Evolutionary conservation across 2,888 invertebrate genomes (phyloP).

Genomic region (Sisyra terminalis): DNA sequence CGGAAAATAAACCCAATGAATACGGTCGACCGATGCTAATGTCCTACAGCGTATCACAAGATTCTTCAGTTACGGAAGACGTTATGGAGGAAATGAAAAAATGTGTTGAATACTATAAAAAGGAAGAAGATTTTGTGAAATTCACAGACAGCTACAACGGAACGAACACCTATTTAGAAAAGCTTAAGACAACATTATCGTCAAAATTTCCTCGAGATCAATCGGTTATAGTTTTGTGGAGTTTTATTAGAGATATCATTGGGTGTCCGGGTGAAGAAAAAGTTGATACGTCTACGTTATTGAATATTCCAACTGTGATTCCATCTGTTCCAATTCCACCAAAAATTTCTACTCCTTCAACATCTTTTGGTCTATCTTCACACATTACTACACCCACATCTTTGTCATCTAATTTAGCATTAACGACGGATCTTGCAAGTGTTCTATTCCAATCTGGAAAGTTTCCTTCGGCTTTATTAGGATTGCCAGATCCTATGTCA

Average conservation of each 20-base stretch:
- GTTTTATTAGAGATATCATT: constrained; percentile 57
- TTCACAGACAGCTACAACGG: constrained; percentile 51
- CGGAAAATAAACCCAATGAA: constrained; percentile 80
- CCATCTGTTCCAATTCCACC: constrained; percentile 21
- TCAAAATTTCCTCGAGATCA: constrained; percentile 71
- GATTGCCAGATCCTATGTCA: constrained; percentile 59
- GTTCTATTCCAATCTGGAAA: constrained; percentile 50
- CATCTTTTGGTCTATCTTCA: constrained; percentile 15
- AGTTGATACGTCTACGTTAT: constrained; percentile 38
- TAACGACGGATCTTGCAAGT: constrained; percentile 46
- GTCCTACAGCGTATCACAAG: constrained; percentile 70
- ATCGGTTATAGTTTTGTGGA: constrained; percentile 62
- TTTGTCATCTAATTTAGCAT: constrained; percentile 42
- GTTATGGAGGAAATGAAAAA: constrained; percentile 74
- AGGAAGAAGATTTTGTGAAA: constrained; percentile 46
- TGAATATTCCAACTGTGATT: constrained; percentile 33
- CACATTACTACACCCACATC: constrained; percentile 27
- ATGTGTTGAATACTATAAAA: constrained; percentile 69
- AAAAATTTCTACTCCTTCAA: constrained; percentile 11
- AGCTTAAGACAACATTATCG: constrained; percentile 62
- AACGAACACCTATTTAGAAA: constrained; percentile 56
- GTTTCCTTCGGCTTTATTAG: constrained; percentile 42
- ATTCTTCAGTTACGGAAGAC: constrained; percentile 62
- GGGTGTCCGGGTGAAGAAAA: constrained; percentile 58
- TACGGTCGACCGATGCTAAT: constrained; percentile 85